Conservation (phyloP, 1,140 invertebrate genomes). For the Geopemphigus sp. region DNA sequence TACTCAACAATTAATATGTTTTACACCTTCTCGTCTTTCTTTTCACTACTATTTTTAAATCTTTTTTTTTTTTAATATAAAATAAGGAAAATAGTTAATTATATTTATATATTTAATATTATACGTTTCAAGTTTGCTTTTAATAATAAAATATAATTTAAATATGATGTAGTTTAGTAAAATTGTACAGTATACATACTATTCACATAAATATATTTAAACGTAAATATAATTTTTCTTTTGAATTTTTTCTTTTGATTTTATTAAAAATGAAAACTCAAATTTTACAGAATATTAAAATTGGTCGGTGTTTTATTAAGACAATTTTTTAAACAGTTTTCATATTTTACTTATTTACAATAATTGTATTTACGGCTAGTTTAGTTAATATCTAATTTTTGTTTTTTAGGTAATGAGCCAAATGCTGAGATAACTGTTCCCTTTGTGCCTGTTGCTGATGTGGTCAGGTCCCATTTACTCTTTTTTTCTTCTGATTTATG, state of each 20-base stretch:
- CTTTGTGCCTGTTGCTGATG: slow-evolving; percentile 72
- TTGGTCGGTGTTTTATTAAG: too few species aligned
- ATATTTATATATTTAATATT: not conserved
- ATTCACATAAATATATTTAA: too few species aligned
- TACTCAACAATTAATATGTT: not conserved
- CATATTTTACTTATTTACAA: too few species aligned
- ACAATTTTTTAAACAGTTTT: too few species aligned
- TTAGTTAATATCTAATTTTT: slow-evolving; percentile 54
- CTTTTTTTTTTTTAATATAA: not conserved
- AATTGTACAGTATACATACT: slow-evolving; percentile 2
- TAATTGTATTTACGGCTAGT: too few species aligned
- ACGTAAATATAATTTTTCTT: too few species aligned
- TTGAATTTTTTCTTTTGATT: too few species aligned
- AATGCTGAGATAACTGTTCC: slow-evolving; percentile 84
- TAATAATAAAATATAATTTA: slow-evolving; percentile 1
- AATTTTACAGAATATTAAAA: too few species aligned
- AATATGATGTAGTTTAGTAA: not conserved
- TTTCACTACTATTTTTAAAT: not conserved
- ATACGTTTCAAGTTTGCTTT: not conserved
- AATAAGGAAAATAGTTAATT: not conserved
- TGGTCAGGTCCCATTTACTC: slow-evolving; percentile 54
- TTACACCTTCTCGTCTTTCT: not conserved
- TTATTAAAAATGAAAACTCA: too few species aligned
- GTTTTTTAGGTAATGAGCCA: slow-evolving; percentile 81
- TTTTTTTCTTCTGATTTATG: slow-evolving; percentile 71